Percentiles rank a stretch among this genome's conserved stretches.
Evolutionary conservation across 1,140 invertebrate species (phyloP).

Genomic region (Asobara japonica): DNA sequence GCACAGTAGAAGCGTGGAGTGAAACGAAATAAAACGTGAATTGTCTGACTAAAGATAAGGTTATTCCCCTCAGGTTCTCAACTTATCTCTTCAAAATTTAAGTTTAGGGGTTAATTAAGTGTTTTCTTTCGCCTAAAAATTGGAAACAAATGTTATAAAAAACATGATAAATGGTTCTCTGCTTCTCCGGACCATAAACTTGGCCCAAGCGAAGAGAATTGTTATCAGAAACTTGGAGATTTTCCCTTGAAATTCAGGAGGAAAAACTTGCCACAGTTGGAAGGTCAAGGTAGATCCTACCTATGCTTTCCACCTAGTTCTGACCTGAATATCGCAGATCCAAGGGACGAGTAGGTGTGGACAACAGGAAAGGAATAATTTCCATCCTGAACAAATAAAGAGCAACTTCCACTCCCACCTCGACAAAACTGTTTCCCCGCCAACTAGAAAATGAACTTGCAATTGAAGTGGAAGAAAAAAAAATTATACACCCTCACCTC

Average conservation of each 20-base stretch:
- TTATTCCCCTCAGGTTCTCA: too few species aligned
- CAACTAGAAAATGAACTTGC: background rate
- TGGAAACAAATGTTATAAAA: too few species aligned
- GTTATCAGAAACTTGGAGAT: background rate
- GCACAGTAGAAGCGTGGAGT: too few species aligned
- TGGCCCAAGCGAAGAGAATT: background rate
- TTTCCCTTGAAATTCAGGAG: background rate
- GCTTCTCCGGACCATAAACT: background rate
- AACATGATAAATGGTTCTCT: background rate
- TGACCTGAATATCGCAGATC: background rate
- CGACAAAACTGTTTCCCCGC: background rate
- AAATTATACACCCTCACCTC: background rate
- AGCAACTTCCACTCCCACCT: background rate
- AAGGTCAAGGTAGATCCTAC: background rate
- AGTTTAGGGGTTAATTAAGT: too few species aligned
- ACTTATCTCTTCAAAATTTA: too few species aligned
- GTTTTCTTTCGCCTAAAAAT: too few species aligned
- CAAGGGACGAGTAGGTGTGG: background rate
- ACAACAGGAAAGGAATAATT: background rate
- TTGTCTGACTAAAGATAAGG: too few species aligned
- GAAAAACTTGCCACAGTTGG: background rate
- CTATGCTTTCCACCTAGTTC: background rate
- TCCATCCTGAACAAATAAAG: background rate
- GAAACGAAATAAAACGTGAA: too few species aligned
- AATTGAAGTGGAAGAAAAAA: background rate